Conservation (phyloP, 2,888 invertebrate genomes). For the Habrosyne pyritoides region DNA sequence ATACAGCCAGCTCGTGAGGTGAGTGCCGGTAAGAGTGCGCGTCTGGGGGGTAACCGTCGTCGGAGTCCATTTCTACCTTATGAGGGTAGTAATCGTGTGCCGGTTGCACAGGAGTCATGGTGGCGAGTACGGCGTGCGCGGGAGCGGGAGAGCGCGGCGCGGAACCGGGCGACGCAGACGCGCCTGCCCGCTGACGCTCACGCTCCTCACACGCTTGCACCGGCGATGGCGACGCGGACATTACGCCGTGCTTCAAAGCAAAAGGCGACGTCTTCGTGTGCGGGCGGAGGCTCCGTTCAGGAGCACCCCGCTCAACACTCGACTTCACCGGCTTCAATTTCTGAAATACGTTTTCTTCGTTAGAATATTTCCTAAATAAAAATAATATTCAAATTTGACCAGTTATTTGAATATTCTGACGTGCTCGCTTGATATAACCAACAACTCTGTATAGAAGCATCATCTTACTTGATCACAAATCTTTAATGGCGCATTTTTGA, state of each 20-base stretch:
- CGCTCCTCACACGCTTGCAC: conserved; percentile 62
- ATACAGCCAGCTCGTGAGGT: conserved; percentile 78
- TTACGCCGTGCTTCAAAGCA: conserved; percentile 62
- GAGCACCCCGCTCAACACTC: conserved; percentile 74
- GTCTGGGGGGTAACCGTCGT: conserved; percentile 85
- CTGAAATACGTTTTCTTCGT: conserved; percentile 53
- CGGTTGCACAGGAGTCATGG: conserved; percentile 93
- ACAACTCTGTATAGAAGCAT: background rate
- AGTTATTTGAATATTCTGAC: conserved; percentile 15
- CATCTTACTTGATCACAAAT: no score
- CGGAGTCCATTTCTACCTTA: conserved; percentile 85
- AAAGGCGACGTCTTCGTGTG: conserved; percentile 62
- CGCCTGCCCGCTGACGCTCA: conserved; percentile 51
- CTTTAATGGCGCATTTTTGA: background rate
- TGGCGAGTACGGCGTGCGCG: conserved; percentile 90
- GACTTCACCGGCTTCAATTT: conserved; percentile 57
- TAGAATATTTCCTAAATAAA: background rate
- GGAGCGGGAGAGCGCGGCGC: conserved; percentile 86
- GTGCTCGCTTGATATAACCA: conserved; percentile 30
- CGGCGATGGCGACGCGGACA: conserved; percentile 77
- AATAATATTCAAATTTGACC: background rate
- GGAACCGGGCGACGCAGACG: conserved; percentile 76
- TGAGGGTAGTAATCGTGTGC: conserved; percentile 87
- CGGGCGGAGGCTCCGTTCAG: conserved; percentile 67
- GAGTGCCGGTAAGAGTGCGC: conserved; percentile 84